Percentiles rank a stretch among this genome's conserved stretches.
These are phyloP conservation scores for Oreochromis grahami DNA, from an alignment of 2,797 vertebrate genomes.

Conservation along the genomic window DNA sequence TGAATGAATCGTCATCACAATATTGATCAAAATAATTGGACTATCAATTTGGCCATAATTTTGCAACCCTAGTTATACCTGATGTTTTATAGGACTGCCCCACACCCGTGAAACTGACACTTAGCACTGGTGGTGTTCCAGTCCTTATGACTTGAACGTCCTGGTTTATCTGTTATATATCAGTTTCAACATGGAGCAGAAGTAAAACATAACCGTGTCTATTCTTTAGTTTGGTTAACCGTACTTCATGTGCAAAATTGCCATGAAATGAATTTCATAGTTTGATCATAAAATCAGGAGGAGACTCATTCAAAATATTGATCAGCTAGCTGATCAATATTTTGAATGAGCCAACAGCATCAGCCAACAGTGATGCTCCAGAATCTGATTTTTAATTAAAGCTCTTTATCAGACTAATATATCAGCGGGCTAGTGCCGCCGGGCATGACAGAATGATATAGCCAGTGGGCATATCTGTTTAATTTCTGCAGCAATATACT, in stretches of 20 bases:
- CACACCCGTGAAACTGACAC: neutral
- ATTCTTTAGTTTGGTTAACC: neutral
- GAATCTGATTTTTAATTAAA: conserved; percentile 11
- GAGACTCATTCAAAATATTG: neutral
- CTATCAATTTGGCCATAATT: neutral
- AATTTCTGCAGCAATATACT: neutral
- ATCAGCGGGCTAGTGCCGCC: neutral
- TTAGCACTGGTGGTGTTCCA: neutral
- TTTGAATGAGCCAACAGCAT: too few relatives aligned
- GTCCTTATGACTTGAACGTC: neutral
- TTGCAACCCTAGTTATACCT: neutral
- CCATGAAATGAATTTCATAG: neutral
- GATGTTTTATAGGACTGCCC: neutral
- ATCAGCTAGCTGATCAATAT: too few relatives aligned
- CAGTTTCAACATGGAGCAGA: neutral
- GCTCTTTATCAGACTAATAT: neutral
- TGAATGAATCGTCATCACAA: neutral
- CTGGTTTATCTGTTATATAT: neutral
- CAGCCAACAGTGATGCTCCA: neutral
- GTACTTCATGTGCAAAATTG: neutral
- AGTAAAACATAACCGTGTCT: neutral
- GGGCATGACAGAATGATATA: neutral
- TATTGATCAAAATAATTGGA: neutral
- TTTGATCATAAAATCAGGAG: neutral
- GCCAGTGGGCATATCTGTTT: neutral